These are phyloP conservation scores for Thelaira solivaga DNA, from an alignment of 2,888 invertebrate genomes.

Conservation along the genomic window DNA sequence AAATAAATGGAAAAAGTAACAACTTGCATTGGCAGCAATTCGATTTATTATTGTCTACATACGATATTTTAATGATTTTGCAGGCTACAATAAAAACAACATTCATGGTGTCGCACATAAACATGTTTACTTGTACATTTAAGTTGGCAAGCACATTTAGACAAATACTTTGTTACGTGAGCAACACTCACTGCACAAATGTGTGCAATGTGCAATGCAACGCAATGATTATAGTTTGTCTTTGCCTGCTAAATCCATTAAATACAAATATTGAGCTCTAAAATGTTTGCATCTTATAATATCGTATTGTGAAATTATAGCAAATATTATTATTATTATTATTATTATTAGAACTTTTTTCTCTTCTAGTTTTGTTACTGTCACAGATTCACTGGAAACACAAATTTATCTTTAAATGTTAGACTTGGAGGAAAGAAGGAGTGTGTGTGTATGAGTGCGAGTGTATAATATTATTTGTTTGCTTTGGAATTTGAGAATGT, in stretches of 20 bases:
- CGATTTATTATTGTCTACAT: conserved; percentile 52
- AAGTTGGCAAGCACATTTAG: too few species aligned
- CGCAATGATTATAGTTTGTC: not conserved
- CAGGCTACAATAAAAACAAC: not conserved
- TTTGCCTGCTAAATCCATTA: conserved; percentile 28
- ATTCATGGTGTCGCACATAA: not conserved
- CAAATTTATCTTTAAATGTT: conserved; percentile 5
- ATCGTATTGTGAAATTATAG: conserved; percentile 42
- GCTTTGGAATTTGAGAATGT: conserved; percentile 12
- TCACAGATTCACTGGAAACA: not conserved
- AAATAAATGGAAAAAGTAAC: conserved; percentile 37
- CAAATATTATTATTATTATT: conserved; percentile 50
- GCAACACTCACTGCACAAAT: conserved; percentile 8
- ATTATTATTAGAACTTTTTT: too few species aligned
- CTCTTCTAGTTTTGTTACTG: not conserved
- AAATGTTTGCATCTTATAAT: conserved; percentile 42
- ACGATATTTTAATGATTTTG: conserved; percentile 48
- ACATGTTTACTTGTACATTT: not conserved
- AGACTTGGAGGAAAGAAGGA: not conserved
- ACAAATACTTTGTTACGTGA: conserved; percentile 21
- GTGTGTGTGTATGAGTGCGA: not conserved
- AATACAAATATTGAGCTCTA: conserved; percentile 48
- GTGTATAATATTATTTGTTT: conserved; percentile 3
- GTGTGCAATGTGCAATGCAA: too few species aligned
- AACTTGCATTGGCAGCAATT: conserved; percentile 48